Conservation (phyloP, 30 jellyfish, hydroid and myxozoan genomes). For the Aurelia aurita region DNA sequence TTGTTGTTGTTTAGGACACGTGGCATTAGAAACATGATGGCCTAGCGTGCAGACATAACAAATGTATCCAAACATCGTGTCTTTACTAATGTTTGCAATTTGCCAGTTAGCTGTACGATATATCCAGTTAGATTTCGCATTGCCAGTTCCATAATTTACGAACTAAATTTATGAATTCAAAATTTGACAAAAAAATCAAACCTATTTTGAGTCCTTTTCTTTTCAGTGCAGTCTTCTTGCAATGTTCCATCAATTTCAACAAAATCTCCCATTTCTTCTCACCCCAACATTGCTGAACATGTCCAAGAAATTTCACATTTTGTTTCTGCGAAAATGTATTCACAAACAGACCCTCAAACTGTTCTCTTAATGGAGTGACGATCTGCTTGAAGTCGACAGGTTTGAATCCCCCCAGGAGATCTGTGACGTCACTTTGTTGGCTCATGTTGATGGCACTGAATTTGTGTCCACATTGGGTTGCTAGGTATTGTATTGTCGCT, state of each 20-base stretch:
- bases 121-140: no score
- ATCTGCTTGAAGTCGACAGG: constrained; percentile 82
- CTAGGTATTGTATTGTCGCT: constrained; percentile 92
- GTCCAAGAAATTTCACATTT: constrained; percentile 88
- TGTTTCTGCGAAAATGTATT: constrained; percentile 89
- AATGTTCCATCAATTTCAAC: constrained; percentile 77
- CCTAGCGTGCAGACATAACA: no score
- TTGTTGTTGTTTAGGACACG: no score
- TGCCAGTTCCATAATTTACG: no score
- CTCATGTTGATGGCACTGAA: constrained; percentile 94
- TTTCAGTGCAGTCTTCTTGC: constrained; percentile 74
- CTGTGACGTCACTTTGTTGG: constrained; percentile 96
- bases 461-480: constrained; percentile 87
- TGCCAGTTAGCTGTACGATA: no score
- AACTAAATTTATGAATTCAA: no score
- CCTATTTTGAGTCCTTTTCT: constrained; percentile 73
- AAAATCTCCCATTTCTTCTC: constrained; percentile 80
- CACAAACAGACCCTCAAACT: constrained; percentile 73
- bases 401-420: constrained; percentile 97
- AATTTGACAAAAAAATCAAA: neutral
- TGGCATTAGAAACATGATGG: no score
- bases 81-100: no score
- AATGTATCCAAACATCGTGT: no score
- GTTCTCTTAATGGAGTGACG: constrained; percentile 61
- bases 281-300: constrained; percentile 77